Base-by-base conservation (phyloP, 1,140 invertebrate genomes). In the Pristionchus pacificus region DNA sequence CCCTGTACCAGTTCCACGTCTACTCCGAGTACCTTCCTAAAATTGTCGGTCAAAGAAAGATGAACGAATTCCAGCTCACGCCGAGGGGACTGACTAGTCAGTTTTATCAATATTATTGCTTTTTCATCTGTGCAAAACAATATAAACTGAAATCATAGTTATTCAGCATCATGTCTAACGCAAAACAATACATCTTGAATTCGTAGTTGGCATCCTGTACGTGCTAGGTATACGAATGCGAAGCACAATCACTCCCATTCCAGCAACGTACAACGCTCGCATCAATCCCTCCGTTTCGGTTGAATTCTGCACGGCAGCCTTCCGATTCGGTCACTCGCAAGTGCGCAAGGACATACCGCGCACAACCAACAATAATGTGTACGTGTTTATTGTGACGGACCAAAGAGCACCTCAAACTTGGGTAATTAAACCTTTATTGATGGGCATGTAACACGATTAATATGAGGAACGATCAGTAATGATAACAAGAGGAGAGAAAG, bases 11-110 rank as follows among this genome's bases (percentile, higher is more conserved):
- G 59, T 57, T 63, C 38, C 60, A 61, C 28, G 71, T 68, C 31
- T 73, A 73, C 60, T 63, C 60, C 30, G 65, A 68, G n/a, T 73
- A 73, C 62, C 66, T 73, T 57, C 71, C 71, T 24, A 73, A 73
- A 49, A 24, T 68, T 1, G 29, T 73, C 1, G 66, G 58, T 25
- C 29, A 61, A n/a, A 32, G 65, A 28, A 49, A 31, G 6, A 60
- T 73, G 27, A 68, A 32, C 1, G 65, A 73, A 1, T 68, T 73
- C 24, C 55, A 63, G 14, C 55, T 73, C 13, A 73, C 69, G 10
- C 65, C 65, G 1, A 14, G 6, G 6, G 38, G 38, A 49, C 38
- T 49, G 6, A 49, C 6, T 10, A 10, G 38, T 49, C 6, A 6
- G 19, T 6, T 19, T 49, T 49, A 6, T 49, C 38, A 10, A 19